These are phyloP conservation scores for Idaea aversata DNA, from an alignment of 2,888 invertebrate genomes.

Conservation along the genomic window DNA sequence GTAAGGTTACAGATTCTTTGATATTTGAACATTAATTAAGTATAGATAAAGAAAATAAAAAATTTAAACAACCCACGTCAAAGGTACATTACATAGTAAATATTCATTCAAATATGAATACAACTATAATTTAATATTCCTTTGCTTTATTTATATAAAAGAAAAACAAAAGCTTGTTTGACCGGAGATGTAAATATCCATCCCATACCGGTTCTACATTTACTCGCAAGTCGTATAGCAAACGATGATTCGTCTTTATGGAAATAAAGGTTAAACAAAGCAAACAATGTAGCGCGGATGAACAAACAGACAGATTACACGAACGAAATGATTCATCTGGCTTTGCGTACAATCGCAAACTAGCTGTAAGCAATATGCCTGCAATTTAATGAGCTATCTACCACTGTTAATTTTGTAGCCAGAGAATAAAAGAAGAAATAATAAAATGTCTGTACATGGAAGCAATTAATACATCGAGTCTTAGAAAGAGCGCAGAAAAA, in stretches of 20 bases:
- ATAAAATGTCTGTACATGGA: too few species aligned
- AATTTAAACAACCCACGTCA: too few species aligned
- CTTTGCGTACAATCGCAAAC: slow-evolving; percentile 11
- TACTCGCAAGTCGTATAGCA: slow-evolving; percentile 20
- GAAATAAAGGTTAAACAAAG: slow-evolving; percentile 35
- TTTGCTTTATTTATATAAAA: background rate
- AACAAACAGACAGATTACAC: slow-evolving; percentile 51
- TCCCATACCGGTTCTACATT: slow-evolving; percentile 22
- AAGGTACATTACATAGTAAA: background rate
- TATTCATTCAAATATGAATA: background rate
- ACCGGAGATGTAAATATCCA: slow-evolving; percentile 22
- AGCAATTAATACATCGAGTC: too few species aligned
- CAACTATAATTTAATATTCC: background rate
- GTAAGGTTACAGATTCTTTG: too few species aligned
- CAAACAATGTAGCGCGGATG: slow-evolving; percentile 46
- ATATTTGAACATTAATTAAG: too few species aligned
- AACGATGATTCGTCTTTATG: slow-evolving; percentile 43
- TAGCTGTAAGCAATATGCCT: background rate
- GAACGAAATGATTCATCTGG: slow-evolving; percentile 48
- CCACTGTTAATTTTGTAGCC: background rate
- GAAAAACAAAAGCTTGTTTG: slow-evolving; percentile 25
- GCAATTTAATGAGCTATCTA: background rate
- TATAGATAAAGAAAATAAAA: too few species aligned
- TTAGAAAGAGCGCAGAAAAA: background rate
- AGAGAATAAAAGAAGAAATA: background rate